Conservation (phyloP, 1,140 invertebrate genomes). For the Neodiprion lecontei region DNA sequence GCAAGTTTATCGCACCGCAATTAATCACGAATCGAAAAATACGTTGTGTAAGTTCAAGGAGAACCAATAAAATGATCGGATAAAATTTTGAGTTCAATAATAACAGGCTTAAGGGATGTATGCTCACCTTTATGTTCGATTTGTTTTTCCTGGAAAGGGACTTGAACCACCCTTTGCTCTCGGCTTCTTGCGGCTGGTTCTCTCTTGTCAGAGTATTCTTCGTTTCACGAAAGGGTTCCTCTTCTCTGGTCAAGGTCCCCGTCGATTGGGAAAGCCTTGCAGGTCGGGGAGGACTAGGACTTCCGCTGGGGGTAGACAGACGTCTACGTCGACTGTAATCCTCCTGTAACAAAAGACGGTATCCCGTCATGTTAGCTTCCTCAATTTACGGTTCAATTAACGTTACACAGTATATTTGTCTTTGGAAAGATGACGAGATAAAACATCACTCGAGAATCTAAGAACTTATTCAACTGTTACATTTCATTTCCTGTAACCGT, state of each 20-base stretch:
- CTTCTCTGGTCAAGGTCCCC: constrained; percentile 54
- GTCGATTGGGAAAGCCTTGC: constrained; percentile 53
- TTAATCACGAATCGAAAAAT: no score
- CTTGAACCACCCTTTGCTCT: constrained; percentile 70
- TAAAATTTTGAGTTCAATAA: background rate
- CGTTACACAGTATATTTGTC: no score
- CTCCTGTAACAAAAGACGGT: constrained; percentile 55
- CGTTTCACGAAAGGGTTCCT: constrained; percentile 49
- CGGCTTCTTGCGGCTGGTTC: constrained; percentile 49
- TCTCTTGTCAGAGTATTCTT: constrained; percentile 51
- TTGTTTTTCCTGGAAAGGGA: constrained; percentile 68
- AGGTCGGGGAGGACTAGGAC: constrained; percentile 65
- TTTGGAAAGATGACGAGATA: no score
- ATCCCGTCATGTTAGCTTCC: background rate
- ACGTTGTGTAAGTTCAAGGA: no score
- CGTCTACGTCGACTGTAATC: constrained; percentile 72
- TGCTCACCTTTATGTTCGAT: constrained; percentile 59
- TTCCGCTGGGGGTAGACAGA: constrained; percentile 75
- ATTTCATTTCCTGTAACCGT: no score
- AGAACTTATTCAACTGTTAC: no score
- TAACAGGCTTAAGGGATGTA: constrained; percentile 3
- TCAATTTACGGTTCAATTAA: no score
- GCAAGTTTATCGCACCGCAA: no score
- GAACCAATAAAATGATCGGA: background rate
- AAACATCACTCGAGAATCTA: no score